These are phyloP conservation scores for Trissoscelio sp. DNA, from an alignment of 2,888 invertebrate species.

Conservation along the genomic window DNA sequence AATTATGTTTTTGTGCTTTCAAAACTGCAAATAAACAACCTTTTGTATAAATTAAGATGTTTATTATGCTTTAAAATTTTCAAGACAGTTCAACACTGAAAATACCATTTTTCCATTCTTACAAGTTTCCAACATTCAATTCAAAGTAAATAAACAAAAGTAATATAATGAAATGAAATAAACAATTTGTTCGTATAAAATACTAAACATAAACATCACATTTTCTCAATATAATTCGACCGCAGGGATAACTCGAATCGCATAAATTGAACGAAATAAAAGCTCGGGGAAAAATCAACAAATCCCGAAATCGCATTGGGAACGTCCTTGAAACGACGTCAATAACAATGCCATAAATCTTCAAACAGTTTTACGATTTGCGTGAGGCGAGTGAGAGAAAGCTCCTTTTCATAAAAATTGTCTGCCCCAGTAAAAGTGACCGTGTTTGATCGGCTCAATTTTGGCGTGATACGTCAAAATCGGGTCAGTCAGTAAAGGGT, in stretches of 20 bases:
- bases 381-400: background rate
- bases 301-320: slow-evolving; percentile 35
- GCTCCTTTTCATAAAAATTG: slow-evolving; percentile 27
- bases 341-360: slow-evolving; percentile 42
- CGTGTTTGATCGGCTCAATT: slow-evolving; percentile 36
- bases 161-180: too few species aligned
- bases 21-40: too few species aligned
- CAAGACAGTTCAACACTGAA: too few species aligned
- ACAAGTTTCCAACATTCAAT: too few species aligned
- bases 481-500: slow-evolving; percentile 53
- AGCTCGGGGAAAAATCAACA: slow-evolving; percentile 24
- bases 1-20: too few species aligned
- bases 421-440: slow-evolving; percentile 10
- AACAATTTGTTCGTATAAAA: background rate
- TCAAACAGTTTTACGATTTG: slow-evolving; percentile 32
- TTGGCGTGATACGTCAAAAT: slow-evolving; percentile 45
- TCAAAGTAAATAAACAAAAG: too few species aligned
- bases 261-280: slow-evolving; percentile 39
- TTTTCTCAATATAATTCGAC: background rate
- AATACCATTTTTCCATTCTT: too few species aligned
- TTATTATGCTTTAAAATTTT: too few species aligned
- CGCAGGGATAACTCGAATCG: slow-evolving; percentile 2
- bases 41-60: too few species aligned
- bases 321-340: slow-evolving; percentile 37
- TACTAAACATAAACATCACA: slow-evolving; percentile 1